These are phyloP conservation scores for Capitulum mitella DNA, from an alignment of 2,888 invertebrate genomes.

Conservation along the genomic window DNA sequence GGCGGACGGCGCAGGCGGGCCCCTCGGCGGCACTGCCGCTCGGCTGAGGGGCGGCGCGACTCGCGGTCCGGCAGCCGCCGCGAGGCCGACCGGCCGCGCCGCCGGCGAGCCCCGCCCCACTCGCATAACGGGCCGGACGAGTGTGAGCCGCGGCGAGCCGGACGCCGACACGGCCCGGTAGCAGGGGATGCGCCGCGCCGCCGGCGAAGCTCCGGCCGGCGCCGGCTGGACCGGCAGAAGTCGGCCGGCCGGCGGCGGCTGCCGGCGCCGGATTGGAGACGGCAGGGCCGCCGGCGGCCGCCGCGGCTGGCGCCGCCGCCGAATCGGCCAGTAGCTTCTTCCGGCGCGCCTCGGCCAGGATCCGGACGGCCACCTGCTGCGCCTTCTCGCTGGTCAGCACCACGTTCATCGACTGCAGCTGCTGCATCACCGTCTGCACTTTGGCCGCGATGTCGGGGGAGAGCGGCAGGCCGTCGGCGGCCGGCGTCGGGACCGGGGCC, in stretches of 20 bases:
- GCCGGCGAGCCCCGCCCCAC: not conserved
- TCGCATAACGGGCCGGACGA: not conserved
- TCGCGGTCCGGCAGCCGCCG: not conserved
- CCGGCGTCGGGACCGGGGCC: not conserved
- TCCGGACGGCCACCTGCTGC: not conserved
- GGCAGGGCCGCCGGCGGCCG: not conserved
- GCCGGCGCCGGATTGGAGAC: not conserved
- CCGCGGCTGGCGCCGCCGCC: not conserved
- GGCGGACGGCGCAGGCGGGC: no score
- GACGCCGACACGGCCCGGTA: not conserved
- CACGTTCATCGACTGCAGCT: constrained; percentile 12
- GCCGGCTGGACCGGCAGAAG: not conserved
- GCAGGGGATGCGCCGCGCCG: not conserved
- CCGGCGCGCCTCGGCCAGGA: not conserved
- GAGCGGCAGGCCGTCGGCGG: not conserved
- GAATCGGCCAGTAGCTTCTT: not conserved
- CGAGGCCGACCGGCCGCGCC: not conserved
- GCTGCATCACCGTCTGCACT: not conserved
- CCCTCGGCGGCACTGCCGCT: no score
- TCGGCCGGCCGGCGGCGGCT: not conserved
- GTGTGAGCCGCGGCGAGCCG: not conserved
- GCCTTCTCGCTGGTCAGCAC: constrained; percentile 9
- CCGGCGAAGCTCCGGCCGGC: not conserved
- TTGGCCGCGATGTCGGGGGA: not conserved
- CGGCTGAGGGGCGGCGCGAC: no score